phyloP scores from a whole-genome alignment of 2,888 invertebrate genomes.

The Conomelus anceps region DNA sequence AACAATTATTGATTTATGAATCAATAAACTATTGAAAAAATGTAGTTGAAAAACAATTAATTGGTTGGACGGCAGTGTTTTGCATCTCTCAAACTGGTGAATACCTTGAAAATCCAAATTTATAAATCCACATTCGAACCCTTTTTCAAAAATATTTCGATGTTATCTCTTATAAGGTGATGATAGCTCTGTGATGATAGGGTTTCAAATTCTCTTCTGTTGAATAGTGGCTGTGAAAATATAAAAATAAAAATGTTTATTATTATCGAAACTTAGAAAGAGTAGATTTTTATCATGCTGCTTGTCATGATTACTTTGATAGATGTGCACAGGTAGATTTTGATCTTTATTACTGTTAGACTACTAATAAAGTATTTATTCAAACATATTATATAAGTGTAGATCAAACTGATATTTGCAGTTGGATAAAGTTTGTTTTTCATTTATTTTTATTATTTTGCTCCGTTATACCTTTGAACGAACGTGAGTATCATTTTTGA shows the following conservation, averaged over 20 bases:
- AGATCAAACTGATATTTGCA: not conserved
- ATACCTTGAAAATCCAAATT: too few relatives aligned
- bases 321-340: not conserved
- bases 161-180: too few relatives aligned
- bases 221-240: not conserved
- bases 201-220: not conserved
- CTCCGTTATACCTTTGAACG: not conserved
- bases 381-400: not conserved
- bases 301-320: not conserved
- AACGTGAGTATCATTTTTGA: not conserved
- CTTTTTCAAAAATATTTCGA: too few relatives aligned
- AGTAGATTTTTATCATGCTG: not conserved
- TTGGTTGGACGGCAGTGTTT: too few relatives aligned
- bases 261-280: not conserved
- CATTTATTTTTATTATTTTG: not conserved
- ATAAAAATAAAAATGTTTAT: not conserved
- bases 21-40: too few relatives aligned
- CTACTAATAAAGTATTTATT: not conserved
- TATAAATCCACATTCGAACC: too few relatives aligned
- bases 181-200: not conserved
- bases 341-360: not conserved
- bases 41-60: too few relatives aligned
- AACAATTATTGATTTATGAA: too few relatives aligned
- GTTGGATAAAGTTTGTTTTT: not conserved
- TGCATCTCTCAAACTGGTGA: too few relatives aligned